Evolutionary conservation across 2,888 invertebrate species (phyloP), one percentile per base, ranked within the genome.

Genomic region (Opisthograptis luteolata): DNA sequence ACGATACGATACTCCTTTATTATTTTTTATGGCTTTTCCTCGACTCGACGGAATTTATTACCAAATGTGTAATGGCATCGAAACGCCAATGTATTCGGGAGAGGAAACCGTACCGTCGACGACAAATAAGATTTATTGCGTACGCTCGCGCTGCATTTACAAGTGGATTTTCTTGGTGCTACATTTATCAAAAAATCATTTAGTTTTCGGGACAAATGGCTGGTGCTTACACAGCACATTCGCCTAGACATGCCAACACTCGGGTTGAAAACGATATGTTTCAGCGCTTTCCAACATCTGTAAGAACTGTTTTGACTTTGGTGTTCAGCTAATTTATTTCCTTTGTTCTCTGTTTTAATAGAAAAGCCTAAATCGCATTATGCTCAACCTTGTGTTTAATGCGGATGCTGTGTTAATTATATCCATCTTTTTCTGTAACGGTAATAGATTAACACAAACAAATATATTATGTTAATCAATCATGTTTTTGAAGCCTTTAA

Each of bases 11-110:
- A 60, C 50, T 58, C 65, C 68, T 76, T 73, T 75, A 73, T 77
- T 76, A 70, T 74, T 76, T 81, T 79, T 73, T 74, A 77, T 72
- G 59, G 69, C 58, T 55, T 60, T 57, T 60, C 62, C 52, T 60
- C 55, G 61, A 51, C 59, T 64, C 55, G 58, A 58, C 58, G 56
- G 51, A 70, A 81, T 81, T 79, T 81, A 79, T 77, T 69, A 70
- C 64, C 49, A 61, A 64, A 70, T 67, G 58, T 62, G 70, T 64
- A 70, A 68, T 61, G 61, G 60, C 51, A 66, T 49, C 59, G 58
- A 55, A 59, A 53, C 45, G 61, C 60, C 66, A 53, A 68, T 65
- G 68, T 70, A 68, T 70, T 65, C 62, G 57, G 57, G 59, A 65
- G 62, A 60, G 54, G 58, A 48, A 66, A 62, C 62, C 54, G 60